These are phyloP conservation scores for Megamerina dolium DNA, from an alignment of 2,888 invertebrate species.

Conservation along the genomic window DNA sequence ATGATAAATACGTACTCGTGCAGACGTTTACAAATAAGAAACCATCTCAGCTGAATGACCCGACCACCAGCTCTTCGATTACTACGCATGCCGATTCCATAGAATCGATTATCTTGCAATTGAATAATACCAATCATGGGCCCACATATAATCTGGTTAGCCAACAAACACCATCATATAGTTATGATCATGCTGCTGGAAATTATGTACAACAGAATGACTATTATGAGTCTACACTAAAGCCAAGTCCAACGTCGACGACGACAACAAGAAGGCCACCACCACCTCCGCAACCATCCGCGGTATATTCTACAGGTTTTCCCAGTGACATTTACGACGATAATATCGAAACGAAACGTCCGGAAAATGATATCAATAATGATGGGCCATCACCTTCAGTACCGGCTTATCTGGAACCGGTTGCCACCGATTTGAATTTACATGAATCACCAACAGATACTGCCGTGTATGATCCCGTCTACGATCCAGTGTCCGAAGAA, in stretches of 20 bases:
- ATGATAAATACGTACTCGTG: conserved; percentile 44
- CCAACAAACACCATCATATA: conserved; percentile 29
- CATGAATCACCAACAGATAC: background rate
- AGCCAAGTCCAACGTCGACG: background rate
- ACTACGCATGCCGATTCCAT: conserved; percentile 53
- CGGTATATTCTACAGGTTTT: conserved; percentile 16
- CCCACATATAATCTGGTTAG: conserved; percentile 41
- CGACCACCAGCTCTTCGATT: conserved; percentile 40
- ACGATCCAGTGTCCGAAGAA: conserved; percentile 5
- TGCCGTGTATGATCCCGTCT: background rate
- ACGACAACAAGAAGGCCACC: background rate
- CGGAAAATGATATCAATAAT: conserved; percentile 15
- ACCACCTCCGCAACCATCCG: conserved; percentile 3
- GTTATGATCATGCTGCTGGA: conserved; percentile 14
- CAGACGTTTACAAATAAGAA: conserved; percentile 30
- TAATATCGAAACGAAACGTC: conserved; percentile 23
- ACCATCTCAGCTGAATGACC: conserved; percentile 16
- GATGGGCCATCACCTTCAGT: conserved; percentile 9
- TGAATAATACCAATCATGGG: conserved; percentile 49
- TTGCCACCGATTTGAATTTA: conserved; percentile 22
- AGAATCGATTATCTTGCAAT: conserved; percentile 60
- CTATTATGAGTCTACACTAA: conserved; percentile 10
- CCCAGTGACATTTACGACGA: conserved; percentile 24
- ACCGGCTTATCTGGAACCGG: conserved; percentile 16
- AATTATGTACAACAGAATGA: conserved; percentile 17